A percentile compares a stretch with the other conserved stretches of the same genome.
Conservation (phyloP, 2,888 invertebrate genomes). For the Andrena flavipes region DNA sequence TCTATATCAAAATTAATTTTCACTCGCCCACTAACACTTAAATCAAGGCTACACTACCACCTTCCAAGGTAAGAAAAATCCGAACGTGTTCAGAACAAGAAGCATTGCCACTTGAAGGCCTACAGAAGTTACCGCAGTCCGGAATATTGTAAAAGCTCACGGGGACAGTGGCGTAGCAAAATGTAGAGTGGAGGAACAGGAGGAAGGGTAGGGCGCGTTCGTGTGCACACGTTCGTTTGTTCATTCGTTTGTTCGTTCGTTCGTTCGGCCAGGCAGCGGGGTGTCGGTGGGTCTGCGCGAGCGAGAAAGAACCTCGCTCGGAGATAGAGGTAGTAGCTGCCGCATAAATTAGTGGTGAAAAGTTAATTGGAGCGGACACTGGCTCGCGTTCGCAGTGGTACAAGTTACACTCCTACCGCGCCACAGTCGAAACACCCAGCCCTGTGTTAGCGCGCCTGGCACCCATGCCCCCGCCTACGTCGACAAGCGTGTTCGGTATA, state of each 20-base stretch:
- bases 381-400: slow-evolving; percentile 80
- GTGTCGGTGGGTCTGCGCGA: slow-evolving; percentile 29
- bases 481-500: not conserved
- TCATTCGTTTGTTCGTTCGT: slow-evolving; percentile 34
- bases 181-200: not conserved
- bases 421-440: slow-evolving; percentile 43
- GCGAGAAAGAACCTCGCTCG: slow-evolving; percentile 46
- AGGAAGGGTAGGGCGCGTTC: slow-evolving; percentile 4
- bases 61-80: slow-evolving; percentile 10
- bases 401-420: slow-evolving; percentile 78
- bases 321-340: slow-evolving; percentile 65
- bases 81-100: slow-evolving; percentile 59
- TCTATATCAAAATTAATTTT: too few relatives aligned
- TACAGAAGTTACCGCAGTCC: slow-evolving; percentile 50
- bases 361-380: slow-evolving; percentile 84
- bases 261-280: slow-evolving; percentile 32
- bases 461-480: slow-evolving; percentile 1
- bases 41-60: not conserved
- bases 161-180: not conserved
- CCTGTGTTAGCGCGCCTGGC: slow-evolving; percentile 3
- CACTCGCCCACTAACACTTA: too few relatives aligned
- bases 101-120: slow-evolving; percentile 35
- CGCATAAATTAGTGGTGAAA: slow-evolving; percentile 84
- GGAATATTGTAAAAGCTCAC: slow-evolving; percentile 62
- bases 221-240: slow-evolving; percentile 52